Conservation (phyloP, 2,797 vertebrate species). For the Chloroceryle amazona region DNA sequence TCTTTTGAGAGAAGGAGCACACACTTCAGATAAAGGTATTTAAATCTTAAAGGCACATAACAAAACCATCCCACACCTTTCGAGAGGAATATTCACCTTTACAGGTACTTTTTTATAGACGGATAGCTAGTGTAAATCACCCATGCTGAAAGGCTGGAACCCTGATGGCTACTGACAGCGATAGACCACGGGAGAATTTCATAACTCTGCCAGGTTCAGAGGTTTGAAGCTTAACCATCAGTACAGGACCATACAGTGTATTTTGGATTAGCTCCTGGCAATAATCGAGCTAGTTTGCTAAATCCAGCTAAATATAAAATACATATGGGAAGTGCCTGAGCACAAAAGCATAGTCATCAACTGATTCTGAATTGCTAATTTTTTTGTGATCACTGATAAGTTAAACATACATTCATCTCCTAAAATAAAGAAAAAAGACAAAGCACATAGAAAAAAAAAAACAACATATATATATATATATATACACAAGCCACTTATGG, state of each 20-base stretch:
- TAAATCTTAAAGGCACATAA: neutral
- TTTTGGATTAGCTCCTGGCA: neutral
- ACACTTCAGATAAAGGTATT: neutral
- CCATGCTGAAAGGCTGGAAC: neutral
- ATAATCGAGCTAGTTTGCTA: neutral
- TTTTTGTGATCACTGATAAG: neutral
- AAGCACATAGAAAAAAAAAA: neutral
- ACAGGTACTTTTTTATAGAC: neutral
- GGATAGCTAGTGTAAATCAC: neutral
- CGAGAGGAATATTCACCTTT: neutral
- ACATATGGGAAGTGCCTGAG: neutral
- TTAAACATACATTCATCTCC: neutral
- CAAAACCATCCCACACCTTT: neutral
- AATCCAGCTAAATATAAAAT: neutral
- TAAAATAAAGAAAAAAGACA: neutral
- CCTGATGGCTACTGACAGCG: neutral
- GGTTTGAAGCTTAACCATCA: neutral
- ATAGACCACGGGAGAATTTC: neutral
- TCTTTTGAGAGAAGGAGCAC: neutral
- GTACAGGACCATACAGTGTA: neutral
- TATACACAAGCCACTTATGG: neutral
- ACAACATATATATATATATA: too few species aligned
- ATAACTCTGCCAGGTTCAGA: neutral
- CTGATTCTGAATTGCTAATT: neutral
- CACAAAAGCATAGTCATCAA: neutral